Base-by-base conservation (phyloP, 2,113 vertebrate species). In the Himantopus leucocephalus region DNA sequence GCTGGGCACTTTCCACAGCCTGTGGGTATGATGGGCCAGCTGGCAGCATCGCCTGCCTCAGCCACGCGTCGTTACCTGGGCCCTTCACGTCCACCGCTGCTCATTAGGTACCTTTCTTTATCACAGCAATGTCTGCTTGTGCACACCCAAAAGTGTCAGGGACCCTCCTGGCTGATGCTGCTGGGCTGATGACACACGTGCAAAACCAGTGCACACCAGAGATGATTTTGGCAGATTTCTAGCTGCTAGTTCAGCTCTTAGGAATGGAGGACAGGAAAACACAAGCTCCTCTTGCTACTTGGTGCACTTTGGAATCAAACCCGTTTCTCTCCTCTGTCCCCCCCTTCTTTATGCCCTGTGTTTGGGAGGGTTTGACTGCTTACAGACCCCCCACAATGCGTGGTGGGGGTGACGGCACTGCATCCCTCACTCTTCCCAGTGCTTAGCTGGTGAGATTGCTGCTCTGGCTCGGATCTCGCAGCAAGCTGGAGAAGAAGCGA, bases 181-280 rank as follows among this genome's bases (percentile, higher is more conserved):
- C 41, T 0, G 0, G 34, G 14, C 18, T 80, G 59, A 48, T 45
- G 8, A 52, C 43, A 43, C 34, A 24, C 45, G 11, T 0, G 3
- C 10, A 85, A 50, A 72, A 41, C 10, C 48, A 59, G 17, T 4
- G 35, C 23, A 53, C 32, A 27, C 5, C 56, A 59, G 47, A 64
- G 43, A 11, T 14, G 8, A 52, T 47, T 76, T 75, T 47, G 35
- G 30, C 48, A 66, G 41, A 26, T 8, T 4, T 5, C 37, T n/a
- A 14, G 12, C 22, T 63, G 23, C 30, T 48, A 17, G 43, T 26
- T 50, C 72, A 86, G 41, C n/a, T 71, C 17, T 72, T 39, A 50
- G 53, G 23, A n/a, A 24, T 4, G 7, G 17, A 70, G 24, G 47
- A 52, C 23, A 63, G 35, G 21, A 34, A 90, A 88, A 70, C 14